Evolutionary conservation across 2,888 invertebrate genomes (phyloP), one percentile per base, ranked within the genome.

Genomic region (Idaea biselata): DNA sequence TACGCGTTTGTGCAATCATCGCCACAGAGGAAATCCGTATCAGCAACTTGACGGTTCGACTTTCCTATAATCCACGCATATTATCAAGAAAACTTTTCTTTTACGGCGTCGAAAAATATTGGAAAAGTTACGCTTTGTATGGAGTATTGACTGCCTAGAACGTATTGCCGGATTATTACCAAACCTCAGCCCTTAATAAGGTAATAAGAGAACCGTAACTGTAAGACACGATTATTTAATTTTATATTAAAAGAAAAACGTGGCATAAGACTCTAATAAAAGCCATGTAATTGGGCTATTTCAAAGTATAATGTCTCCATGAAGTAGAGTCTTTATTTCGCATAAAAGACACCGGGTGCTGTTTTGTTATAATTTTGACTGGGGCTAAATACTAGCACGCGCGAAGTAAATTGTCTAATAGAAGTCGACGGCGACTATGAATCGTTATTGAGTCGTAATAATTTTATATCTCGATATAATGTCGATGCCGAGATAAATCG

Each of bases 1-100:
- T 72, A 79, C 80, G 76, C 83, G 82, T 84, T 85, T 84, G 82
- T 79, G 78, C 82, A 87, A 85, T 83, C 83, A 85, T 73, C 74
- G 76, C 67, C 65, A 73, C 68, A 66, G 70, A 73, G 76, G 73
- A 78, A 82, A 82, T 83, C 79, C 78, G 74, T 80, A 75, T 72
- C 75, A 78, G 71, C 75, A 69, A 71, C 66, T 67, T 71, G 63
- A 69, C 71, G 67, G 62, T 66, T 65, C 17, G 16, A 54, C 32
- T 33, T 58, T 60, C 44, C 31, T 57, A 60, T 70, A 74, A 73
- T 72, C 72, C 62, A 68, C 69, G 67, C 72, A 72, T 71, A 75
- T 78, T 75, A 75, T 78, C 72, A 69, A 44, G 66, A 59, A 71
- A 77, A 78, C 65, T 76, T 78, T 69, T 64, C 57, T 65, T 62